Percentiles rank a stretch among this genome's conserved stretches.
Evolutionary conservation across 2,797 vertebrate species (phyloP).

Genomic region (Emys orbicularis): DNA sequence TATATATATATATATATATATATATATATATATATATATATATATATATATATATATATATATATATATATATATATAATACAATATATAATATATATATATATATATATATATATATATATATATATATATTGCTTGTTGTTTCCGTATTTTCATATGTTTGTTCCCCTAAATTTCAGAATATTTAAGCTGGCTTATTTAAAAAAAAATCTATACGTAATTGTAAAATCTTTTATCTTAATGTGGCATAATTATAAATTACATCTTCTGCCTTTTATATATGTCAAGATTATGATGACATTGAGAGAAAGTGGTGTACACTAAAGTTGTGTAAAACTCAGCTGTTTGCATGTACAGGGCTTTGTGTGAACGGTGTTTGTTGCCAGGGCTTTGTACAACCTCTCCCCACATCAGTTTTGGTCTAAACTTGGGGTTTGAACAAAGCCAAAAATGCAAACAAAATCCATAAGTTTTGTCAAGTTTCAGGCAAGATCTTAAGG

Average conservation of each 20-base stretch:
- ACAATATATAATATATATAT: too few species aligned
- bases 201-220: not conserved
- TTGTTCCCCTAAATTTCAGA: not conserved
- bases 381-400: not conserved
- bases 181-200: not conserved
- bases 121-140: not conserved
- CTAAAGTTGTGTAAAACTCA: not conserved
- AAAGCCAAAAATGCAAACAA: not conserved
- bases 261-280: not conserved
- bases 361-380: not conserved
- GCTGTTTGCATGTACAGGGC: not conserved
- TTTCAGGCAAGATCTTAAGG: slow-evolving; percentile 2
- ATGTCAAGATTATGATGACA: not conserved
- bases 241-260: not conserved
- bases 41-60: too few species aligned
- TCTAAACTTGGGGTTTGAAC: not conserved
- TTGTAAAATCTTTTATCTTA: not conserved
- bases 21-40: too few species aligned
- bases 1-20: too few species aligned
- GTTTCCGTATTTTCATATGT: not conserved
- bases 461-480: not conserved
- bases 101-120: too few species aligned
- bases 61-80: too few species aligned
- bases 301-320: not conserved
- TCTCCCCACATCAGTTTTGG: not conserved